These are phyloP conservation scores for Acanthurus lineatus DNA, from an alignment of 2,797 vertebrate species.

Conservation along the genomic window DNA sequence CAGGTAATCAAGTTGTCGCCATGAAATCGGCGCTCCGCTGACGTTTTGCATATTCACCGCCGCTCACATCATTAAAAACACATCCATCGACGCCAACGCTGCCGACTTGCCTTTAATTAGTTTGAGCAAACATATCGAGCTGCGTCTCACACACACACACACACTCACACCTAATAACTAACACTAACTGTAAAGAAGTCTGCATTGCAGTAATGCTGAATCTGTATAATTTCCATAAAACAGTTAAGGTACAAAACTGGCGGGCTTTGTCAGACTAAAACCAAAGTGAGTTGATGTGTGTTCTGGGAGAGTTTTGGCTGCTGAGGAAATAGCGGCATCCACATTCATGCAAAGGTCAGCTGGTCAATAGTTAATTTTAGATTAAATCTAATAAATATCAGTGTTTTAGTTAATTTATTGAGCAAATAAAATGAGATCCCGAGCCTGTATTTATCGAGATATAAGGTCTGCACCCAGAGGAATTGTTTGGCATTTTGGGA, in stretches of 20 bases:
- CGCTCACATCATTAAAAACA: constrained; percentile 85
- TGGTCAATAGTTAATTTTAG: neutral
- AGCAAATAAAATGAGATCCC: neutral
- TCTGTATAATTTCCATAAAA: constrained; percentile 76
- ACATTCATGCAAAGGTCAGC: neutral
- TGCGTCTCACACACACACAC: constrained; percentile 45
- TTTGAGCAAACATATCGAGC: constrained; percentile 86
- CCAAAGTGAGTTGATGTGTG: constrained; percentile 10
- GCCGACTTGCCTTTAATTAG: constrained; percentile 83
- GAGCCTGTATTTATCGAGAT: neutral
- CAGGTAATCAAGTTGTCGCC: constrained; percentile 82
- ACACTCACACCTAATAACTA: constrained; percentile 18
- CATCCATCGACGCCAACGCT: constrained; percentile 81
- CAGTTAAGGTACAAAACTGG: constrained; percentile 43
- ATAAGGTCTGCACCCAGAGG: neutral
- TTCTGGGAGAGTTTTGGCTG: constrained; percentile 26
- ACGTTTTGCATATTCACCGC: constrained; percentile 85
- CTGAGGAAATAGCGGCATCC: neutral
- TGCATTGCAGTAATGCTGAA: constrained; percentile 77
- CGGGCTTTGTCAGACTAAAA: constrained; percentile 3
- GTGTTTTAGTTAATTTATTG: neutral
- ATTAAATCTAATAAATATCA: neutral
- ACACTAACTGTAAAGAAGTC: constrained; percentile 37
- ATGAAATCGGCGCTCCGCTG: constrained; percentile 56
- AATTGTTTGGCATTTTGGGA: too few relatives aligned